Percentiles rank a stretch among this genome's conserved stretches.
Conservation (phyloP, 2,797 vertebrate genomes). For the Danio choprae region DNA sequence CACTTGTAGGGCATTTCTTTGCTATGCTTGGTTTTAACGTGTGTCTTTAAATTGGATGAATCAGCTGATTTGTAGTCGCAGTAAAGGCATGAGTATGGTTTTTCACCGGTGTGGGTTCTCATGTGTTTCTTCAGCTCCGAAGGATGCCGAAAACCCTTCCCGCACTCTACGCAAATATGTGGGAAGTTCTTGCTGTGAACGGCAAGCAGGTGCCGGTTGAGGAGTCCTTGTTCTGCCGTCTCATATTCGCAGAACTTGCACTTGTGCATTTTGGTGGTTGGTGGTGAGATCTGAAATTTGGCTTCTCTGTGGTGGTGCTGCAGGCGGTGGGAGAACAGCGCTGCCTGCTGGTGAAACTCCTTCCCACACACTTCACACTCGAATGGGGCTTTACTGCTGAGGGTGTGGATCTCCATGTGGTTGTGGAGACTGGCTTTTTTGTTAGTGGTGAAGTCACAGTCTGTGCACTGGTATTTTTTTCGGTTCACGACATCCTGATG, state of each 20-base stretch:
- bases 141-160: constrained; percentile 89
- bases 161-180: constrained; percentile 89
- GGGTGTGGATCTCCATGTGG: constrained; percentile 88
- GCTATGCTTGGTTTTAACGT: constrained; percentile 88
- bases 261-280: constrained; percentile 85
- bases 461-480: constrained; percentile 90
- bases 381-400: constrained; percentile 82
- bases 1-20: constrained; percentile 86
- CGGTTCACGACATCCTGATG: constrained; percentile 82
- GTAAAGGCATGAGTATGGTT: constrained; percentile 89
- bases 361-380: constrained; percentile 86
- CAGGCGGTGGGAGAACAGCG: constrained; percentile 87
- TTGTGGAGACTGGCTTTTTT: constrained; percentile 91
- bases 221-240: constrained; percentile 87
- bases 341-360: constrained; percentile 84
- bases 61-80: constrained; percentile 89
- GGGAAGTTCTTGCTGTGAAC: constrained; percentile 91
- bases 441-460: constrained; percentile 92
- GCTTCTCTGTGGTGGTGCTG: constrained; percentile 82
- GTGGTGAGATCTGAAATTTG: constrained; percentile 58
- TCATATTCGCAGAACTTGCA: constrained; percentile 93
- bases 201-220: constrained; percentile 87
- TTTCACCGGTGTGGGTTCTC: constrained; percentile 91
- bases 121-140: constrained; percentile 92
- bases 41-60: constrained; percentile 90